Evolutionary conservation across 2,888 invertebrate species (phyloP), one percentile per base, ranked within the genome.

Genomic region (Deilephila porcellus): DNA sequence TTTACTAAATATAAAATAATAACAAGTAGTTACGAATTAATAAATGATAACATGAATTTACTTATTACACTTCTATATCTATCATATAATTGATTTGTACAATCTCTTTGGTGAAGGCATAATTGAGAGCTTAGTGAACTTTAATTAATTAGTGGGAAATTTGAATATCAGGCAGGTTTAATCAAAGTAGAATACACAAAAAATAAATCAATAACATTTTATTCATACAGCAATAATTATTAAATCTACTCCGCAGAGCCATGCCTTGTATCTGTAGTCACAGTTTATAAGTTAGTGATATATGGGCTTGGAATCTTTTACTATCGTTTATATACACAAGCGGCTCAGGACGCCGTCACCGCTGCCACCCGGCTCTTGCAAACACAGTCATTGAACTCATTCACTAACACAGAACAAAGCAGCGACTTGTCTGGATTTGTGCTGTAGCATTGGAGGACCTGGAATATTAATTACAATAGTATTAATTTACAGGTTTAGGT

Each of bases 371-470:
- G 87, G 84, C 93, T 94, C 86, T 90, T 89, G 89, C 94, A 94
- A 70, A 94, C 94, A 90, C 94, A 94, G 88, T 94, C 93, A 92
- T 94, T 94, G 86, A 94, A 94, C 83, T 94, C 85, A 88, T 91
- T 93, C 83, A 94, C 94, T 90, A 94, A 77, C 87, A 92, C 90
- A 83, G 94, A 94, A 90, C 94, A 94, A 76, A 92, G 76, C 32
- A 94, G 88, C 32, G 94, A 88, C 83, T 91, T 92, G 82, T 90
- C 83, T 4, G 94, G 91, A 78, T 94, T 94, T 74, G 90, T 81
- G 85, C 88, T 90, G 88, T 94, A 94, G 87, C 94, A 94, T 76
- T 94, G 89, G 72, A 94, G 85, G 52, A 94, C 91, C 94, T 94
- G 91, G n/a, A 73, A 73, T 45, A 53, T 45, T 19, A 70, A 73